Evolutionary conservation across 2,797 vertebrate genomes (phyloP), one percentile per base, ranked within the genome.

Genomic region (Oophaga sylvatica): DNA sequence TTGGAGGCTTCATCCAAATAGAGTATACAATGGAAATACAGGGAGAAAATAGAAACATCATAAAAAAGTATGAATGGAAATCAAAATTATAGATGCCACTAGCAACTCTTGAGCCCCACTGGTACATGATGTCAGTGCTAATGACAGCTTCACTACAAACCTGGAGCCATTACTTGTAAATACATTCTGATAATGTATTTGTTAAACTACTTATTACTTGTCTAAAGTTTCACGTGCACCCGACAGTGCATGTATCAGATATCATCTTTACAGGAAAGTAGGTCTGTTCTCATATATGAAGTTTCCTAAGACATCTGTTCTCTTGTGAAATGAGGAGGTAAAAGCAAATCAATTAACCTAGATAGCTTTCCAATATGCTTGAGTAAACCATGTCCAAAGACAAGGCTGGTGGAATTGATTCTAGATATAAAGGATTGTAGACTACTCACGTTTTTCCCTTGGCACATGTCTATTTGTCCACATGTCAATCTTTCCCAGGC

Each of bases 281-380:
- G 31, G 31, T 41, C n/a, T 65, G 41, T 78, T 65, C 41, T 65
- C n/a, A 45, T 62, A 57, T 84, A 77, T 85, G 57, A 65, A 59
- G 60, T 85, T 85, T 85, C 59, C 60, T 48, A 59, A 71, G n/a
- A 57, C 81, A 83, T 83, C 81, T 77, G 83, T 26, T 77, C 73
- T 31, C 73, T 63, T 65, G 59, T 53, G 59, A 83, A 83, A 89
- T 57, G 86, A 78, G 91, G 59, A 91, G 92, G 79, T n/a, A 65
- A 62, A 91, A 91, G 91, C 90, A 91, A 93, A 92, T 92, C 91
- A 77, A 91, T 93, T 92, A 94, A 91, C 83, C 81, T 11, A 88
- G 88, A 89, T 90, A 90, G 87, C 87, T 92, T 91, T 89, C 84
- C 79, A 84, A 90, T 17, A 85, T 90, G 13, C 48, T 71, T 56